These are phyloP conservation scores for Drosophila murphyi DNA, from an alignment of 1,140 invertebrate species.

Conservation along the genomic window DNA sequence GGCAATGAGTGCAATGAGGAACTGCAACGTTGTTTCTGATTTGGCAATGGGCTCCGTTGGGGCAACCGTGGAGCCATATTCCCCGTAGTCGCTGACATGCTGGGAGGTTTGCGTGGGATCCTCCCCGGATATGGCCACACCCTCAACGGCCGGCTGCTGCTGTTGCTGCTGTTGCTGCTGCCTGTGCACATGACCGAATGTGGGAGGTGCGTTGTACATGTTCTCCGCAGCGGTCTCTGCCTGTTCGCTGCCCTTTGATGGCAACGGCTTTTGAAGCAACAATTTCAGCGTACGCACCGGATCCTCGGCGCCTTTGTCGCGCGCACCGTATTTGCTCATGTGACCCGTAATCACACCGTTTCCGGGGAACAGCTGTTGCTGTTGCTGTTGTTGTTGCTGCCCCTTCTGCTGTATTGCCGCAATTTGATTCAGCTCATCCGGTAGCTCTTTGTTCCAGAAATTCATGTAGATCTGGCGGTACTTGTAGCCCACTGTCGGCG, in stretches of 20 bases:
- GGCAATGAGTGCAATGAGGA: constrained; percentile 91
- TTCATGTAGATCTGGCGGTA: constrained; percentile 88
- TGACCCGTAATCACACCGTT: constrained; percentile 81
- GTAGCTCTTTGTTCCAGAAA: constrained; percentile 90
- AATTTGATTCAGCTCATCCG: constrained; percentile 86
- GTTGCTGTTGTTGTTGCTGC: constrained; percentile 49
- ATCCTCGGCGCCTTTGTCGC: constrained; percentile 74
- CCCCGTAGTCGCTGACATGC: constrained; percentile 16
- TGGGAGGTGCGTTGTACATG: constrained; percentile 84
- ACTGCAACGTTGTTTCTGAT: constrained; percentile 87
- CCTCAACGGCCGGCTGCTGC: constrained; percentile 16
- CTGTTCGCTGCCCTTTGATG: constrained; percentile 40
- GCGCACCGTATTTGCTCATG: constrained; percentile 77
- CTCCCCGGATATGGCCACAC: constrained; percentile 16
- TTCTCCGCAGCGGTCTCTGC: constrained; percentile 69
- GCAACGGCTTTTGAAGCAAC: constrained; percentile 63
- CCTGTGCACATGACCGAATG: constrained; percentile 68
- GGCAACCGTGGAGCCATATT: constrained; percentile 5
- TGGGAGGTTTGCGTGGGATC: constrained; percentile 24
- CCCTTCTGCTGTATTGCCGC: constrained; percentile 77
- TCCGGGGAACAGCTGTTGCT: constrained; percentile 24
- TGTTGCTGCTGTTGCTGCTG: constrained; percentile 41
- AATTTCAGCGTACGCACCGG: constrained; percentile 77
- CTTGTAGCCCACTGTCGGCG: constrained; percentile 87
- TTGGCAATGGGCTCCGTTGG: constrained; percentile 63